phyloP scores from a whole-genome alignment of 2,888 invertebrate genomes.

The Hemistola chrysoprasaria region DNA sequence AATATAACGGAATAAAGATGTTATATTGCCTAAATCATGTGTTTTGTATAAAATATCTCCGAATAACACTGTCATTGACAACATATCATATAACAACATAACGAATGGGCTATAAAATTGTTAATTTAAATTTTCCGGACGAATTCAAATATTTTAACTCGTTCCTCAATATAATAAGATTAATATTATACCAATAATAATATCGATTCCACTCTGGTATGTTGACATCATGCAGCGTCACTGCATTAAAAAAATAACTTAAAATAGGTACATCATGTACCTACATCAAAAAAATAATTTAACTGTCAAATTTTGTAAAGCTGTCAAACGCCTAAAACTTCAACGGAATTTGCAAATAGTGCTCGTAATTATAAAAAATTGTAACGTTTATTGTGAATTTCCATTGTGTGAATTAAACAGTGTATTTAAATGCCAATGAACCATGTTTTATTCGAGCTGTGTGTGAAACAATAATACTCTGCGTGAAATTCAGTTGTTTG shows the following conservation, averaged over 20 bases:
- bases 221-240: too few relatives aligned
- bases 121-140: too few relatives aligned
- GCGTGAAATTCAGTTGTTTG: constrained; percentile 14
- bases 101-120: not conserved
- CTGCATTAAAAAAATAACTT: too few relatives aligned
- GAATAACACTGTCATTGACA: constrained; percentile 5
- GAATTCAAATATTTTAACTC: too few relatives aligned
- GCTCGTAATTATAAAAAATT: too few relatives aligned
- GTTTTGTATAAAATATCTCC: constrained; percentile 25
- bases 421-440: constrained; percentile 8
- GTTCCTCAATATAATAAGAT: too few relatives aligned
- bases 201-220: too few relatives aligned
- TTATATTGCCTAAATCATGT: constrained; percentile 22
- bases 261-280: too few relatives aligned
- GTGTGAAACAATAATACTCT: constrained; percentile 10
- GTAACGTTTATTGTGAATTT: constrained; percentile 1
- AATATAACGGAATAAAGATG: constrained; percentile 30
- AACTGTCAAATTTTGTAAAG: not conserved
- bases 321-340: too few relatives aligned
- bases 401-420: constrained; percentile 6
- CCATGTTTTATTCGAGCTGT: constrained; percentile 9
- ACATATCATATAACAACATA: constrained; percentile 11
- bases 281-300: too few relatives aligned
- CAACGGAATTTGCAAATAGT: too few relatives aligned
- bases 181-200: too few relatives aligned